Base-by-base conservation (phyloP, 2,797 vertebrate genomes). In the Pseudochromis fuscus region DNA sequence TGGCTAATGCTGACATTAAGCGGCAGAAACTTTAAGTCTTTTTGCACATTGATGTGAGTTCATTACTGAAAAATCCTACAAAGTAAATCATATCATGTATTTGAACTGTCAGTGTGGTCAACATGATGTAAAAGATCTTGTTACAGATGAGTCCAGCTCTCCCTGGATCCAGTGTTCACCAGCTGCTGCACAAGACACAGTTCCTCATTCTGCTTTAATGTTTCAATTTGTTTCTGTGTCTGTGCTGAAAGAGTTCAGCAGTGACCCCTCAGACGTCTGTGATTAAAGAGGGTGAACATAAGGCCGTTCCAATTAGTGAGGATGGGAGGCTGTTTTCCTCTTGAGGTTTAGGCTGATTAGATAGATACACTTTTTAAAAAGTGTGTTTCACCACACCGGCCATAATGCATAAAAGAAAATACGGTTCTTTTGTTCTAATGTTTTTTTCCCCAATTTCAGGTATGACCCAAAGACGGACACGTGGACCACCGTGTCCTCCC, bases 381-480 rank as follows among this genome's bases (percentile, higher is more conserved):
- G 19, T 9, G 30, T 27, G 18, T 57, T 71, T 16, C 6, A 31
- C 15, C 28, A 38, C 4, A 25, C 13, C n/a, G n/a, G n/a, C n/a
- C n/a, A n/a, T n/a, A n/a, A n/a, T n/a, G n/a, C n/a, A n/a, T n/a
- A n/a, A n/a, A n/a, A n/a, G n/a, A n/a, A n/a, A n/a, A n/a, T n/a
- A n/a, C n/a, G n/a, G n/a, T n/a, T n/a, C n/a, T n/a, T n/a, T n/a
- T n/a, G n/a, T n/a, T n/a, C n/a, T n/a, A n/a, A n/a, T n/a, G n/a
- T n/a, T n/a, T 18, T 51, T 46, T 44, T 21, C 45, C 15, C 1
- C 18, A 21, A 63, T 86, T 83, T 35, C 84, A 99, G 97, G 90
- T 99, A 98, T 79, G 96, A 99, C 77, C 97, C 97, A 79, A 99
- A 98, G 93, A 96, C 94, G 0, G 97, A 99, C 64, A 95, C 95